phyloP scores from a whole-genome alignment of 2,888 invertebrate species.

The Capitulum mitella region DNA sequence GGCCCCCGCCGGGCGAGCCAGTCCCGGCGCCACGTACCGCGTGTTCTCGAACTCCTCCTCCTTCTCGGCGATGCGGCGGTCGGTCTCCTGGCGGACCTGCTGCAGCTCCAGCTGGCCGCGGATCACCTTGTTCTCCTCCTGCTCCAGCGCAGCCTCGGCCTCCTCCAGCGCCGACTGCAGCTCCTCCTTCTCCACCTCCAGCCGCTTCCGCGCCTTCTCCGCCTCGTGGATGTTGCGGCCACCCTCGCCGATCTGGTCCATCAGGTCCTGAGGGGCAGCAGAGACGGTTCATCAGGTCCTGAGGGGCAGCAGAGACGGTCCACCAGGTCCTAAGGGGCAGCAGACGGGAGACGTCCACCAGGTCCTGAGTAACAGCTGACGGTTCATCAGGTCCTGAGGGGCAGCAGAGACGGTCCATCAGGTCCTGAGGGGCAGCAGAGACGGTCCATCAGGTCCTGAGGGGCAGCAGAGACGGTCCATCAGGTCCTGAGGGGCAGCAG shows the following conservation, averaged over 20 bases:
- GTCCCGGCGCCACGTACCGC: constrained; percentile 51
- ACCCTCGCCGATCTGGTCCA: constrained; percentile 99
- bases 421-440: too few species aligned
- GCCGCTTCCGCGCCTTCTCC: constrained; percentile 95
- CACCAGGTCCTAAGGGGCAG: too few species aligned
- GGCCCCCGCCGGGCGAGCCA: too few species aligned
- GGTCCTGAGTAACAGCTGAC: too few species aligned
- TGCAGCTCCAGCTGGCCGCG: constrained; percentile 89
- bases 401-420: too few species aligned
- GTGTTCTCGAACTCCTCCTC: constrained; percentile 99
- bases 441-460: too few species aligned
- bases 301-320: too few species aligned
- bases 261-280: constrained; percentile 58
- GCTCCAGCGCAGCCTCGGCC: constrained; percentile 97
- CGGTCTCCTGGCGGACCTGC: constrained; percentile 98
- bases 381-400: too few species aligned
- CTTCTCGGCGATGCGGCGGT: constrained; percentile 98
- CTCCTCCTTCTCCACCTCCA: constrained; percentile 99
- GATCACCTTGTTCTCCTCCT: constrained; percentile 90
- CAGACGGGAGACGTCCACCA: too few species aligned
- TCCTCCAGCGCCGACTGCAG: constrained; percentile 98
- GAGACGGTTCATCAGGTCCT: too few species aligned
- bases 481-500: too few species aligned
- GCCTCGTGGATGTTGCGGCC: constrained; percentile 99
- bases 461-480: too few species aligned